These are phyloP conservation scores for Piscicola geometra DNA, from an alignment of 2,888 invertebrate genomes.

Conservation along the genomic window DNA sequence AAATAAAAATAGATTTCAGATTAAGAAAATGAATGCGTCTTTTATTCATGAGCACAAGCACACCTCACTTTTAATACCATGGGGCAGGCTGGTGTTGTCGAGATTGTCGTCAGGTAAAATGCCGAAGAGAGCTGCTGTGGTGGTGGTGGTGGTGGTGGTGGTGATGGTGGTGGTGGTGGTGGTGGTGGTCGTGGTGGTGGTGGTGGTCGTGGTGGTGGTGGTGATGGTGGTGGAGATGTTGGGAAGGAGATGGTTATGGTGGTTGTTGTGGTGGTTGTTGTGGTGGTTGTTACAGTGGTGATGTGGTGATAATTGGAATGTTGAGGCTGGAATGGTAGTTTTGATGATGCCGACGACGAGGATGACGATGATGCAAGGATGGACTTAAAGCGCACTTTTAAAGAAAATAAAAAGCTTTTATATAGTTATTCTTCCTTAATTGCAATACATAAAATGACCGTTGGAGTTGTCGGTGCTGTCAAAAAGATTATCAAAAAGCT, in stretches of 20 bases:
- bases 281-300: neutral
- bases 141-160: neutral
- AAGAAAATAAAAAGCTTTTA: too few species aligned
- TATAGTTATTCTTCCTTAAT: too few species aligned
- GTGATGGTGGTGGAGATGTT: neutral
- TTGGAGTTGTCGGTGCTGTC: too few species aligned
- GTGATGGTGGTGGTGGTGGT: neutral
- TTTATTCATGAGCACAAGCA: too few species aligned
- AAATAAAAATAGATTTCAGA: too few species aligned
- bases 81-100: neutral
- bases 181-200: neutral
- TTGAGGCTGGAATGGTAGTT: neutral
- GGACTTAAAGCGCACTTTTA: neutral
- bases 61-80: conserved; percentile 27
- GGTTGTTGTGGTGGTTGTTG: neutral
- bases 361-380: neutral
- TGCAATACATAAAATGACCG: too few species aligned
- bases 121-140: neutral
- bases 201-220: neutral
- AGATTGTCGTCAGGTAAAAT: neutral
- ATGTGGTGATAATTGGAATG: neutral
- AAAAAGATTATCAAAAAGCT: too few species aligned
- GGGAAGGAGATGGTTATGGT: neutral
- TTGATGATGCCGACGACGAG: neutral
- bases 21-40: too few species aligned